phyloP scores from a whole-genome alignment of 1,140 invertebrate species.

The Macrotrachela quadricornifera region DNA sequence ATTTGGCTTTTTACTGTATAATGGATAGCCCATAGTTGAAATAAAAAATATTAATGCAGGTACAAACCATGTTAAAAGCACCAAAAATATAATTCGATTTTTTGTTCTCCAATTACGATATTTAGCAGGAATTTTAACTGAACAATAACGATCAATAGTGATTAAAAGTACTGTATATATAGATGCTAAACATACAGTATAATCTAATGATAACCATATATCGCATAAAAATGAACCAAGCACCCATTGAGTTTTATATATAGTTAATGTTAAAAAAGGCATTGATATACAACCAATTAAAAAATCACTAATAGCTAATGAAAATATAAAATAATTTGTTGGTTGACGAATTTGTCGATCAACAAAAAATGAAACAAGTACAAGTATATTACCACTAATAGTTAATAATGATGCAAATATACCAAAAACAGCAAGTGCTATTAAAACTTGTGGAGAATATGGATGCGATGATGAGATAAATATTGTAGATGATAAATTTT shows the following conservation, averaged over 20 bases:
- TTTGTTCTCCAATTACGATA: slow-evolving; percentile 92
- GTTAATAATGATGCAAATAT: slow-evolving; percentile 30
- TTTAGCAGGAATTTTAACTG: slow-evolving; percentile 88
- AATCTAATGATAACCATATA: slow-evolving; percentile 93
- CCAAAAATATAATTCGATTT: slow-evolving; percentile 65
- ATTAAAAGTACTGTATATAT: slow-evolving; percentile 96
- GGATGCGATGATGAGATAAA: too few relatives aligned
- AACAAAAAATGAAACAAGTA: slow-evolving; percentile 79
- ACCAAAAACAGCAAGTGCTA: too few relatives aligned
- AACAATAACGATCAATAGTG: slow-evolving; percentile 92
- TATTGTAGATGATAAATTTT: too few relatives aligned
- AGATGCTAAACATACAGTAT: slow-evolving; percentile 90
- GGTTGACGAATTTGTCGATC: slow-evolving; percentile 89
- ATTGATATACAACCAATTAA: slow-evolving; percentile 67
- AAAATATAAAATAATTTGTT: slow-evolving; percentile 97
- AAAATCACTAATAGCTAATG: slow-evolving; percentile 85
- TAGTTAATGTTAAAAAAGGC: slow-evolving; percentile 86
- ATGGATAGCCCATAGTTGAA: neutral
- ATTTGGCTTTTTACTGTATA: neutral
- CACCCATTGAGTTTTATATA: slow-evolving; percentile 66
- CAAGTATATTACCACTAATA: slow-evolving; percentile 79
- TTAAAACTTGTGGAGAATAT: too few relatives aligned
- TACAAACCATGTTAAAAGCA: slow-evolving; percentile 51
- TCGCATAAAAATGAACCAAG: slow-evolving; percentile 88
- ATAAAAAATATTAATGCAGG: neutral